These are phyloP conservation scores for zebrafish (Danio rerio) DNA, from an alignment of 2,113 vertebrate species.

Conservation along the genomic window DNA sequence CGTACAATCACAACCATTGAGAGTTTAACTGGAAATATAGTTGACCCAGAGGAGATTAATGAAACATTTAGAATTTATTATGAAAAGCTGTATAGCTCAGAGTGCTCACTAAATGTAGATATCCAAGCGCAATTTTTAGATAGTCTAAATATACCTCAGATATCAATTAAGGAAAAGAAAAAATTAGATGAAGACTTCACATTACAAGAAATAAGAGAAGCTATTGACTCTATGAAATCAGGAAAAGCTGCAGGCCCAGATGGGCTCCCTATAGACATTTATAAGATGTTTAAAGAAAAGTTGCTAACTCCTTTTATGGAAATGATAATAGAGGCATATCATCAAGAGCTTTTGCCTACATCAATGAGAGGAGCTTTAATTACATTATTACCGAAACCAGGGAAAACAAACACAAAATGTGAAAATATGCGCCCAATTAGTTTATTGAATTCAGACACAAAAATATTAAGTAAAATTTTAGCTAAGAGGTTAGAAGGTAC, in stretches of 20 bases:
- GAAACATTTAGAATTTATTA: not conserved
- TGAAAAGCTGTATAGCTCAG: not conserved
- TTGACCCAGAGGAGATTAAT: not conserved
- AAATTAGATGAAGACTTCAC: not conserved
- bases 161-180: not conserved
- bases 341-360: not conserved
- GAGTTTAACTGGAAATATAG: not conserved
- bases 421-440: not conserved
- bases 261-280: not conserved
- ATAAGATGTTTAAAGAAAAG: not conserved
- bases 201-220: not conserved
- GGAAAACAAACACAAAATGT: not conserved
- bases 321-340: not conserved
- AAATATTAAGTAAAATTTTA: not conserved
- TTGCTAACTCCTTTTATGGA: not conserved
- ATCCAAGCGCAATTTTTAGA: not conserved
- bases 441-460: not conserved
- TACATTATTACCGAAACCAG: not conserved
- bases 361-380: not conserved
- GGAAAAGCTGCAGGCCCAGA: no score
- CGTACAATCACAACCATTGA: not conserved
- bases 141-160: conserved; percentile 1
- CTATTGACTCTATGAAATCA: no score
- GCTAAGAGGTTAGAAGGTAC: not conserved
- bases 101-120: not conserved